Evolutionary conservation across 2,113 vertebrate species (phyloP).

Genomic region (Cryptomyrus ogoouensis): DNA sequence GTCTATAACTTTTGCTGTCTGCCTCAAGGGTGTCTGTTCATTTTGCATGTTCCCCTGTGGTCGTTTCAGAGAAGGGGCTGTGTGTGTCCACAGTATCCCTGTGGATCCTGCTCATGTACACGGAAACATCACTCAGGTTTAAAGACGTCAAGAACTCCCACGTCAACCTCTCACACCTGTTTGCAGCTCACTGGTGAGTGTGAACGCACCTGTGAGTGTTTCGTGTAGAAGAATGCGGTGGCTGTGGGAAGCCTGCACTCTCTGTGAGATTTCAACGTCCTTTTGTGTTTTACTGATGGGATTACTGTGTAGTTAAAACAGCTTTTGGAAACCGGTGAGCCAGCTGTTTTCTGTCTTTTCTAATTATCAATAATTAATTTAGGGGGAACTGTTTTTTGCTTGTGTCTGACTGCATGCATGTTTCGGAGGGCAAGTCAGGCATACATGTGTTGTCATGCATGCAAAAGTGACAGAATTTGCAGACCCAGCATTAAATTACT

Average conservation of each 20-base stretch:
- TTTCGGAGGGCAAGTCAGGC: background rate
- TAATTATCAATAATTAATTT: background rate
- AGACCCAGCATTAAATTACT: background rate
- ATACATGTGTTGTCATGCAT: background rate
- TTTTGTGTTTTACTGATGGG: background rate
- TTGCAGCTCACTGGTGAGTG: constrained; percentile 69
- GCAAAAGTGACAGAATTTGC: background rate
- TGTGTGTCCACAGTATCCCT: constrained; percentile 68
- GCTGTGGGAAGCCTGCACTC: background rate
- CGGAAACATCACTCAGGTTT: constrained; percentile 66
- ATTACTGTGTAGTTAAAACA: background rate
- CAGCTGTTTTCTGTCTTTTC: background rate
- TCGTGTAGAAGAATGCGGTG: background rate
- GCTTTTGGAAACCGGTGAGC: background rate
- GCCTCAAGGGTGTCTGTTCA: background rate
- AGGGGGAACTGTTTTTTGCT: background rate
- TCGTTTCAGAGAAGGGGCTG: constrained; percentile 63
- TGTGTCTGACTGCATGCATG: background rate
- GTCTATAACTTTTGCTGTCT: background rate
- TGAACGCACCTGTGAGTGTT: background rate
- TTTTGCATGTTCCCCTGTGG: background rate
- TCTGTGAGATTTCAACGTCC: background rate
- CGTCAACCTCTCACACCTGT: constrained; percentile 68
- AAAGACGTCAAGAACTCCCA: constrained; percentile 68
- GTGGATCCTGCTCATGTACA: constrained; percentile 72